Conservation (phyloP, 2,113 vertebrate genomes). For the Odobenus rosmarus region DNA sequence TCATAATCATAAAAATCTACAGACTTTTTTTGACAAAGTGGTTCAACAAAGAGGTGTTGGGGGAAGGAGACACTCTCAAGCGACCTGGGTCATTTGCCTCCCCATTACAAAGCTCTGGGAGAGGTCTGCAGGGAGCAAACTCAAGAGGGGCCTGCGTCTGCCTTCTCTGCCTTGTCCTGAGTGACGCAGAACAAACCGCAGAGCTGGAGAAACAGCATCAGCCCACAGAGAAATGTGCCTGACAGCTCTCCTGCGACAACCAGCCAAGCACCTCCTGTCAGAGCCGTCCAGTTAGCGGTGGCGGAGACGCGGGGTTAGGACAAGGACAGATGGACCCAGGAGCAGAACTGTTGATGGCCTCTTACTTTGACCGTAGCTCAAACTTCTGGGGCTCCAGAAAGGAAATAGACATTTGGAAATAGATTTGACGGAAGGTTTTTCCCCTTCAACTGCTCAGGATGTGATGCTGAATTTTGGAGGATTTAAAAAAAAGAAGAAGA, state of each 20-base stretch:
- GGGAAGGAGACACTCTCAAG: not conserved
- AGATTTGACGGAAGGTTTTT: not conserved
- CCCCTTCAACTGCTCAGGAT: not conserved
- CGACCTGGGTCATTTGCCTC: not conserved
- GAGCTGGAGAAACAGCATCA: not conserved
- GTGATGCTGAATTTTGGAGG: conserved; percentile 41
- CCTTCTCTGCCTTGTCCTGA: not conserved
- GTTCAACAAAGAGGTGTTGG: not conserved
- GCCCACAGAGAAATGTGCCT: not conserved
- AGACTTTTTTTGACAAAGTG: not conserved
- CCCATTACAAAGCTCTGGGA: not conserved
- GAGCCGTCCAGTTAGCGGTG: not conserved
- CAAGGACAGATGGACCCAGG: accelerated
- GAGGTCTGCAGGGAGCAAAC: too few relatives aligned
- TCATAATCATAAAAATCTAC: not conserved
- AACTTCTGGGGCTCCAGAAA: conserved; percentile 41
- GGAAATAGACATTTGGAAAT: conserved; percentile 31
- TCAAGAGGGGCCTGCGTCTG: not conserved
- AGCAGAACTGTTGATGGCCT: not conserved
- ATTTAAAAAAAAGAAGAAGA: not conserved
- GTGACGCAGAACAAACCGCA: not conserved
- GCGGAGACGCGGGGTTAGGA: not conserved
- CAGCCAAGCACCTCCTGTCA: not conserved
- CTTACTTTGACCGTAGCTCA: not conserved
- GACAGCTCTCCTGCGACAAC: not conserved